Evolutionary conservation across 2,888 invertebrate genomes (phyloP).

Genomic region (Drosophila pseudotakahashii): DNA sequence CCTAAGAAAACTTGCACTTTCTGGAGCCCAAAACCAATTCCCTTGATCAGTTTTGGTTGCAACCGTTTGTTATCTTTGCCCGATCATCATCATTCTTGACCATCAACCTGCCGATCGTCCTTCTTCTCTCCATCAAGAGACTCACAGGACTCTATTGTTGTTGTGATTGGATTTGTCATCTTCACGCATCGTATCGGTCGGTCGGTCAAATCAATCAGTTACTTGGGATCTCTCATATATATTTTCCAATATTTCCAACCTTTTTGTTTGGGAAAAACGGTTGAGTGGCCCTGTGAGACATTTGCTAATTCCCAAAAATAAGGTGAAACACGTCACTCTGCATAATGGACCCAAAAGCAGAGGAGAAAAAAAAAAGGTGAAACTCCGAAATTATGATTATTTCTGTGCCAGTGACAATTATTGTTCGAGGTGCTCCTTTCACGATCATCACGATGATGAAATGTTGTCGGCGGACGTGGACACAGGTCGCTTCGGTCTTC

Average conservation of each 20-base stretch:
- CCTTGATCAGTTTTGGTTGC: not conserved
- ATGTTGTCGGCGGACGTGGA: constrained; percentile 77
- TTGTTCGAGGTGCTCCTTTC: constrained; percentile 73
- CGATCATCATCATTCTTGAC: constrained; percentile 15
- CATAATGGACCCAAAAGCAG: constrained; percentile 48
- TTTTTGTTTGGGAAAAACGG: not conserved
- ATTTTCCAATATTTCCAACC: constrained; percentile 18
- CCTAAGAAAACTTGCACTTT: constrained; percentile 2
- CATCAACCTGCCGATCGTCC: constrained; percentile 28
- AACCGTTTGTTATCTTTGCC: not conserved
- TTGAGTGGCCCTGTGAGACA: constrained; percentile 24
- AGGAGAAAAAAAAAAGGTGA: not conserved
- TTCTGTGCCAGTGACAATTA: constrained; percentile 69
- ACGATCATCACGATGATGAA: constrained; percentile 63
- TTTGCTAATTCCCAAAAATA: constrained; percentile 71
- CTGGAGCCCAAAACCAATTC: not conserved
- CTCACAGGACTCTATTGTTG: constrained; percentile 32
- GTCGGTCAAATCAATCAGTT: constrained; percentile 51
- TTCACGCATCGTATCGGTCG: constrained; percentile 39
- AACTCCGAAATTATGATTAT: constrained; percentile 29
- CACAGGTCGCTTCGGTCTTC: constrained; percentile 59
- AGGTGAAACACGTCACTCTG: constrained; percentile 59
- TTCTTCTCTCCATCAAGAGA: too few species aligned
- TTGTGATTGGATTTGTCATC: constrained; percentile 51
- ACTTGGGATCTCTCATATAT: not conserved